Evolutionary conservation across 2,888 invertebrate species (phyloP), one percentile per base, ranked within the genome.

Genomic region (Sinotaia quadrata): DNA sequence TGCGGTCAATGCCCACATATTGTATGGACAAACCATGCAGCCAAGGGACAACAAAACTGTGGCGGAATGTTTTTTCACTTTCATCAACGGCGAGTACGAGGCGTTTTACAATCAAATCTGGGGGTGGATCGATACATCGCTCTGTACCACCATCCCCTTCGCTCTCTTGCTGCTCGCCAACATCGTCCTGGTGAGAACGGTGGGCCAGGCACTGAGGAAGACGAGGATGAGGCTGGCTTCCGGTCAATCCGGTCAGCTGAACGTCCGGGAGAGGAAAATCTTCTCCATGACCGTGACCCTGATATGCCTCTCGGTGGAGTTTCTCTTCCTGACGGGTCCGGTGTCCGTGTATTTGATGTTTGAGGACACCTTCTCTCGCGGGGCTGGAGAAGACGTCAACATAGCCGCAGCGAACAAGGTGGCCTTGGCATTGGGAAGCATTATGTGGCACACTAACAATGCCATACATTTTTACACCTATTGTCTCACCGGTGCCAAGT

Each of bases 401-500:
- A 31, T 51, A 21, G 27, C 27, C 8, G 52, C 54, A 5, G 29
- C 5, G n/a, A 63, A 41, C n/a, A n/a, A 34, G 27, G 34, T 63
- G 8, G 52, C 15, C 5, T 21, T 36, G 29, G 41, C 52, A 7
- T 8, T 37, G 24, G 52, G 63, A 3, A 52, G 27, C 18, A 33
- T 63, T 27, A 18, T 63, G 37, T 63, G 36, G 37, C 27, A 36
- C 36, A 29, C n/a, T 29, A 63, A 52, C 63, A 63, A 15, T 24
- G 37, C 54, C 29, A 54, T 63, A 37, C 52, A 63, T 41, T 63
- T 63, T 18, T 63, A 54, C 52, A 24, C 54, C 36, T 63, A 63
- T 12, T 15, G 51, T 12, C 31, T 41, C 24, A 63, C 63, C 2
- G 63, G 63, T 4, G 41, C 27, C 29, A 29, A 24, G 4, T 63